phyloP scores from a whole-genome alignment of 2,888 invertebrate genomes.

The Piscicola geometra region DNA sequence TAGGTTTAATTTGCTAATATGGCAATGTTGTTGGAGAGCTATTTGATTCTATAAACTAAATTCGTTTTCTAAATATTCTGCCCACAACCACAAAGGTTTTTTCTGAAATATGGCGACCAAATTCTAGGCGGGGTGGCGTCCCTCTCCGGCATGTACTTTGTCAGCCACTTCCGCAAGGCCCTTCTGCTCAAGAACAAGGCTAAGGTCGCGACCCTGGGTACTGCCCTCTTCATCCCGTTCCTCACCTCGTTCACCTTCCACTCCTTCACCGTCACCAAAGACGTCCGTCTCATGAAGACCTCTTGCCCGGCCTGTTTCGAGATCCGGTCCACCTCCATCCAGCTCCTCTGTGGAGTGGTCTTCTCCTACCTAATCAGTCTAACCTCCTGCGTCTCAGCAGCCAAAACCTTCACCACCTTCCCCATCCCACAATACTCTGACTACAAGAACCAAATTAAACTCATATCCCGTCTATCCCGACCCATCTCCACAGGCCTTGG shows the following conservation, averaged over 20 bases:
- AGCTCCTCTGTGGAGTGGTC: background rate
- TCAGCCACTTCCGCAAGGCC: background rate
- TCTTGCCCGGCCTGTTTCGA: background rate
- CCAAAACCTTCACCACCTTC: slow-evolving; percentile 1
- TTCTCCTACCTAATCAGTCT: background rate
- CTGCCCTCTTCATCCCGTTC: background rate
- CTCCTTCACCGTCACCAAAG: background rate
- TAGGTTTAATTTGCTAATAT: background rate
- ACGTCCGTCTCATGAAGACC: background rate
- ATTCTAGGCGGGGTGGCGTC: background rate
- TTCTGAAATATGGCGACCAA: background rate
- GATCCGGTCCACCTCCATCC: background rate
- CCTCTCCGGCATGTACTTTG: background rate
- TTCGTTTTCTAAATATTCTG: background rate
- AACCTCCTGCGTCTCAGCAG: background rate
- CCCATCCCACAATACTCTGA: background rate
- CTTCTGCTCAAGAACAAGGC: background rate
- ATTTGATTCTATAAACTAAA: background rate
- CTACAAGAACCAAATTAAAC: background rate
- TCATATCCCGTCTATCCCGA: background rate
- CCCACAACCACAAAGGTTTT: background rate
- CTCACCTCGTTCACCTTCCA: background rate
- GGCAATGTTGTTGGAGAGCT: background rate
- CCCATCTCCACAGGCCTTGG: background rate
- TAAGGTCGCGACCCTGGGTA: background rate